Percentiles rank a stretch among this genome's conserved stretches.
These are phyloP conservation scores for Caenorhabditis sp. DNA, from an alignment of 2,888 invertebrate species.

Conservation along the genomic window DNA sequence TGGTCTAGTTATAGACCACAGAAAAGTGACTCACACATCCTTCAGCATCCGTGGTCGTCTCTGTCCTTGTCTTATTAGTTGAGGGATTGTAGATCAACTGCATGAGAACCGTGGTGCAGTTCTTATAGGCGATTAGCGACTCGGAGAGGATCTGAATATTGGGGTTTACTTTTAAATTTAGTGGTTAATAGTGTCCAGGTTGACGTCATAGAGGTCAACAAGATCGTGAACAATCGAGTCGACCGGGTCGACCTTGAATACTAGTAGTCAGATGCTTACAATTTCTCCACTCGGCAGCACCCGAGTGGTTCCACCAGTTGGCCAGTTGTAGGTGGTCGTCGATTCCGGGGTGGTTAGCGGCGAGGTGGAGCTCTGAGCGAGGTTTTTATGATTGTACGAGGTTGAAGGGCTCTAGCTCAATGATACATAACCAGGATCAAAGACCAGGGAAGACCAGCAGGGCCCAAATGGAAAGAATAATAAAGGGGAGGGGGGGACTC, in stretches of 20 bases:
- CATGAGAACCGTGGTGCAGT: constrained; percentile 23
- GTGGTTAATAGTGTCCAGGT: too few relatives aligned
- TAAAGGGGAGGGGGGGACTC: too few relatives aligned
- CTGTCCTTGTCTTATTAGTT: constrained; percentile 20
- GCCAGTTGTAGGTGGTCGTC: constrained; percentile 11
- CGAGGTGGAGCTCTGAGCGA: background rate
- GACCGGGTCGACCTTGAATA: too few relatives aligned
- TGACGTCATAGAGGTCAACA: too few relatives aligned
- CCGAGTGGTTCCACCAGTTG: constrained; percentile 9
- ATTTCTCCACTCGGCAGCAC: constrained; percentile 24
- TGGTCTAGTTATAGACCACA: too few relatives aligned
- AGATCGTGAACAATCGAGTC: background rate
- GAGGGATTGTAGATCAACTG: constrained; percentile 16
- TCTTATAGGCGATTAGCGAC: constrained; percentile 19
- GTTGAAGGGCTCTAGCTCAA: too few relatives aligned
- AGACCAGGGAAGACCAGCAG: too few relatives aligned
- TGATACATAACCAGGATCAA: too few relatives aligned
- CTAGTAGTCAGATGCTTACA: background rate
- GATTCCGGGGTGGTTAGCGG: background rate
- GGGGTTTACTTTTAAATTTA: too few relatives aligned
- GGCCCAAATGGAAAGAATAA: too few relatives aligned
- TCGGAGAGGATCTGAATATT: constrained; percentile 31
- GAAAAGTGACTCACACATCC: too few relatives aligned
- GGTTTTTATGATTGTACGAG: too few relatives aligned
- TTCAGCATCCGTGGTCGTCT: constrained; percentile 3